phyloP scores from a whole-genome alignment of 2,113 vertebrate species.

The Casuarius casuarius region DNA sequence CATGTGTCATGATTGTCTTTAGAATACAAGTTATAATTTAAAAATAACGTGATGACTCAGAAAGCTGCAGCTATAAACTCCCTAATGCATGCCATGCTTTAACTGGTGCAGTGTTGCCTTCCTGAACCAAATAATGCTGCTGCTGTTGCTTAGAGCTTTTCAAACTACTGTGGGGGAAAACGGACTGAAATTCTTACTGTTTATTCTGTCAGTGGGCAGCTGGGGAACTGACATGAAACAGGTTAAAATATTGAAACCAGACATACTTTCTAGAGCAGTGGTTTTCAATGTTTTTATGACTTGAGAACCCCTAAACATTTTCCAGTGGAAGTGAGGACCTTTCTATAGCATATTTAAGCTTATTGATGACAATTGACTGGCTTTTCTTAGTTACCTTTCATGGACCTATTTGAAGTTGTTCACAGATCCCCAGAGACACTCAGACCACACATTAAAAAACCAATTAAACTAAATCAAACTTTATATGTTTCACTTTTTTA shows the following conservation, averaged over 20 bases:
- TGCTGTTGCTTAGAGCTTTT: not conserved
- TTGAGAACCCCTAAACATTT: not conserved
- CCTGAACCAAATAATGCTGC: not conserved
- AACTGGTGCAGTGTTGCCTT: rapidly evolving
- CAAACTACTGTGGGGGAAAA: not conserved
- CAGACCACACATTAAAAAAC: not conserved
- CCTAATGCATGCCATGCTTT: not conserved
- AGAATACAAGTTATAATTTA: not conserved
- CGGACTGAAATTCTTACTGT: not conserved
- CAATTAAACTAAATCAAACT: not conserved
- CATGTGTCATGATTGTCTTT: not conserved
- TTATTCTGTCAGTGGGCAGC: conserved; percentile 17
- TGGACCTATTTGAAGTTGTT: not conserved
- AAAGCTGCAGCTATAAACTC: not conserved
- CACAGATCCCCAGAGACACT: not conserved
- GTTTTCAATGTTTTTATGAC: conserved; percentile 18
- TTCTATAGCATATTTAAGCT: not conserved
- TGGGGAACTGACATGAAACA: conserved; percentile 22
- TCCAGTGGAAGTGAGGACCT: not conserved
- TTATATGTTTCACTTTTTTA: not conserved
- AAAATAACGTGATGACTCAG: rapidly evolving
- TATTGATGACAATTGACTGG: not conserved
- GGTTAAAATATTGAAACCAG: conserved; percentile 30
- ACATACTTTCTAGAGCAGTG: not conserved
- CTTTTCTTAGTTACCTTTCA: not conserved